Percentiles rank a stretch among this genome's conserved stretches.
phyloP scores from a whole-genome alignment of 2,113 vertebrate genomes.

The Solea senegalensis region DNA sequence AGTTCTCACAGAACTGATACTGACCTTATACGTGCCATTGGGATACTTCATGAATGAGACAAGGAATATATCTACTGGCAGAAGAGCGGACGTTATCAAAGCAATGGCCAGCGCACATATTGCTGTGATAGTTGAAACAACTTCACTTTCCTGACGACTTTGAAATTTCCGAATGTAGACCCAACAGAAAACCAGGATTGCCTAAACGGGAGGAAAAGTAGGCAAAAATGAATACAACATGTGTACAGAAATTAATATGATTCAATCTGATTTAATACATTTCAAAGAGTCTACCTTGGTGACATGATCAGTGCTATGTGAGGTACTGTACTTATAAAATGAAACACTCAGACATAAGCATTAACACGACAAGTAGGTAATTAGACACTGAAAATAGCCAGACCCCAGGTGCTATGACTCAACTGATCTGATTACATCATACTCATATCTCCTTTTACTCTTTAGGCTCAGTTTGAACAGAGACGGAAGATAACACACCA shows the following conservation, averaged over 20 bases:
- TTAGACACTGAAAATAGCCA: conserved; percentile 29
- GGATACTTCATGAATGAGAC: conserved; percentile 97
- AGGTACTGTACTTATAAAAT: background rate
- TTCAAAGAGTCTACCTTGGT: background rate
- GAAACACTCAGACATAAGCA: conserved; percentile 10
- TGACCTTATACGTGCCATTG: conserved; percentile 98
- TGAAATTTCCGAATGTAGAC: conserved; percentile 97
- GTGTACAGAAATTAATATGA: background rate
- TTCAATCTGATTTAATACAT: background rate
- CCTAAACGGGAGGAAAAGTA: conserved; percentile 73
- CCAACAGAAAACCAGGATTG: conserved; percentile 95
- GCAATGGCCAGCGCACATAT: conserved; percentile 94
- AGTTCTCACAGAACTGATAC: conserved; percentile 32
- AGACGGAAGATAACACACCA: conserved; percentile 1
- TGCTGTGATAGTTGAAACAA: conserved; percentile 95
- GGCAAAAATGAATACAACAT: background rate
- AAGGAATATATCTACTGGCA: conserved; percentile 97
- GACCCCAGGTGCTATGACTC: conserved; percentile 19
- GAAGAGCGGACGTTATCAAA: conserved; percentile 94
- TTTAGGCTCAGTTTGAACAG: background rate
- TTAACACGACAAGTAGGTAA: conserved; percentile 19
- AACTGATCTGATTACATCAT: conserved; percentile 40
- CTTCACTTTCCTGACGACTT: conserved; percentile 95
- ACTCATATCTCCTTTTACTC: conserved; percentile 17
- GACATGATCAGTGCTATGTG: background rate